Conservation (phyloP, 2,797 vertebrate species). For the Jordanella pulchra region DNA sequence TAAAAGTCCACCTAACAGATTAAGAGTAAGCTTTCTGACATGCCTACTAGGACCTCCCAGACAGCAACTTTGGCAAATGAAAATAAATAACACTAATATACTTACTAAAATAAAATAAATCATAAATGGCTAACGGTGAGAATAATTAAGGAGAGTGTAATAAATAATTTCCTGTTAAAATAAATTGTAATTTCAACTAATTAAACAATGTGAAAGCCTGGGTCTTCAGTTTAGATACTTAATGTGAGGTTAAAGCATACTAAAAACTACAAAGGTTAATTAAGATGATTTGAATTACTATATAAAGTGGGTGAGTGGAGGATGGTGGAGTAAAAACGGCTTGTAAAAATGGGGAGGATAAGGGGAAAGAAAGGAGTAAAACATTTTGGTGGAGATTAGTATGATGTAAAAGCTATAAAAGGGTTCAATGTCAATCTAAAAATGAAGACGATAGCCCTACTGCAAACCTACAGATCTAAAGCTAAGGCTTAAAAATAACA, state of each 20-base stretch:
- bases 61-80: not conserved
- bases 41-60: not conserved
- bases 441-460: not conserved
- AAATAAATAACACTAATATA: too few relatives aligned
- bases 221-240: not conserved
- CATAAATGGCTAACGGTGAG: not conserved
- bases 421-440: not conserved
- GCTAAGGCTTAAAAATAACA: too few relatives aligned
- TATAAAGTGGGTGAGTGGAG: not conserved
- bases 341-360: not conserved
- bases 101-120: not conserved
- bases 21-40: not conserved
- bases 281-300: not conserved
- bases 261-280: not conserved
- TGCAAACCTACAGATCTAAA: not conserved
- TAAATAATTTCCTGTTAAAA: not conserved
- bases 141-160: not conserved
- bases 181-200: not conserved
- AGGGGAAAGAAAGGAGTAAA: too few relatives aligned
- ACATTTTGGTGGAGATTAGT: too few relatives aligned
- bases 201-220: not conserved
- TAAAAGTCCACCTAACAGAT: too few relatives aligned
- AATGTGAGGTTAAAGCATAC: not conserved
- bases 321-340: not conserved
- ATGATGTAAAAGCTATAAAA: too few relatives aligned